Evolutionary conservation across 2,888 invertebrate genomes (phyloP).

Genomic region (Ophraella communa): DNA sequence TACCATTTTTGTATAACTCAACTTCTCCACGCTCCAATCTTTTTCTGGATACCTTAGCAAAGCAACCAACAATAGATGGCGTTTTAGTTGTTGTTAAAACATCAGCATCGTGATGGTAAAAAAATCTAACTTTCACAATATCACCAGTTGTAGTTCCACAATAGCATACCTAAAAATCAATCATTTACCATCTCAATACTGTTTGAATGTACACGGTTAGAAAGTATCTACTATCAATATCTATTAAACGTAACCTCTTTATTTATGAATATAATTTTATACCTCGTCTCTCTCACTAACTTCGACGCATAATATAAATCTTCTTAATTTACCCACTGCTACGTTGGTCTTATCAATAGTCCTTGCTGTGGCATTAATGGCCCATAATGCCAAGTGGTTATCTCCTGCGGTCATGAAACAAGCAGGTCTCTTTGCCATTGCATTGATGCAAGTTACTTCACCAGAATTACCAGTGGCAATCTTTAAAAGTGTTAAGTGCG

Average conservation of each 20-base stretch:
- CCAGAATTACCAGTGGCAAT: slow-evolving; percentile 53
- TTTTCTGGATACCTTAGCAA: slow-evolving; percentile 61
- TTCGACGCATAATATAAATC: slow-evolving; percentile 77
- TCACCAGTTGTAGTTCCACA: slow-evolving; percentile 89
- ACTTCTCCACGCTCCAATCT: slow-evolving; percentile 64
- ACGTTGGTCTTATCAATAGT: slow-evolving; percentile 72
- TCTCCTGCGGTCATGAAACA: slow-evolving; percentile 72
- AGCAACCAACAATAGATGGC: slow-evolving; percentile 70
- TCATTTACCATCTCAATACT: too few species aligned
- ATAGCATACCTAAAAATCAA: slow-evolving; percentile 63
- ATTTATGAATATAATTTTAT: background rate
- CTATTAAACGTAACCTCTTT: background rate
- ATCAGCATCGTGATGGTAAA: slow-evolving; percentile 67
- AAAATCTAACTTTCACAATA: slow-evolving; percentile 67
- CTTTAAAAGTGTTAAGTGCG: slow-evolving; percentile 14
- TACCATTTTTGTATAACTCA: slow-evolving; percentile 66
- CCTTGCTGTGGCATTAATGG: slow-evolving; percentile 71
- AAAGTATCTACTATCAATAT: too few species aligned
- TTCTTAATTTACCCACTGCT: slow-evolving; percentile 77
- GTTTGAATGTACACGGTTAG: too few species aligned
- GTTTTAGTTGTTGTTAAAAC: slow-evolving; percentile 62
- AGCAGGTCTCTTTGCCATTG: slow-evolving; percentile 66
- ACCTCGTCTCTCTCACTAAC: slow-evolving; percentile 71
- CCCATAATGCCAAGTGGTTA: slow-evolving; percentile 72
- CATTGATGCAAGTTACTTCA: slow-evolving; percentile 55